A percentile compares a stretch with the other conserved stretches of the same genome.
phyloP scores from a whole-genome alignment of 2,113 vertebrate species.

The Poicephalus meyeri region DNA sequence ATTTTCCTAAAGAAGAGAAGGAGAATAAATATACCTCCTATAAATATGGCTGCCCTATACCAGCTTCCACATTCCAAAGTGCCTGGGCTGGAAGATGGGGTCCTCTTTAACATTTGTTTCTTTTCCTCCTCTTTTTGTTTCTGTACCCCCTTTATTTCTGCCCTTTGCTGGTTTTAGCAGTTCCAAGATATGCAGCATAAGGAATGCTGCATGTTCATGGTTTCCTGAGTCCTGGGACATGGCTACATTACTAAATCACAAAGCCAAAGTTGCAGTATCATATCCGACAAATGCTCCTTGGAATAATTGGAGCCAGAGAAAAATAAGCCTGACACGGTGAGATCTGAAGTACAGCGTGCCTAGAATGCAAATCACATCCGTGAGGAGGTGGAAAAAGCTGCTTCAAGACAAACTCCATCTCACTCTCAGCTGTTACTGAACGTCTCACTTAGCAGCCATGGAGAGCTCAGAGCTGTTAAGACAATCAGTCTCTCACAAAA shows the following conservation, averaged over 20 bases:
- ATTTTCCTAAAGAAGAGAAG: not conserved
- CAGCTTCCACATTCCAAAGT: not conserved
- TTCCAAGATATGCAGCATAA: not conserved
- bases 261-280: not conserved
- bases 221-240: not conserved
- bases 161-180: not conserved
- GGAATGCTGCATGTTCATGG: not conserved
- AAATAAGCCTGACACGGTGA: not conserved
- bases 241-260: not conserved
- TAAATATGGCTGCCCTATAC: not conserved
- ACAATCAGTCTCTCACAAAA: not conserved
- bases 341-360: not conserved
- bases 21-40: not conserved
- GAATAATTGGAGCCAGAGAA: not conserved
- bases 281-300: not conserved
- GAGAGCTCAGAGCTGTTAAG: not conserved
- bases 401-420: not conserved
- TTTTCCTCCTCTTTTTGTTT: not conserved
- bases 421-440: not conserved
- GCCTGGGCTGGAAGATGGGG: not conserved
- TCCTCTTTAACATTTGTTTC: not conserved
- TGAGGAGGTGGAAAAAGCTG: not conserved
- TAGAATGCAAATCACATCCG: not conserved
- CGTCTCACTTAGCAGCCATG: not conserved
- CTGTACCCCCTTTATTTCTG: not conserved